Conservation (phyloP, 1,140 invertebrate genomes). For the Diploscapter pachys region DNA sequence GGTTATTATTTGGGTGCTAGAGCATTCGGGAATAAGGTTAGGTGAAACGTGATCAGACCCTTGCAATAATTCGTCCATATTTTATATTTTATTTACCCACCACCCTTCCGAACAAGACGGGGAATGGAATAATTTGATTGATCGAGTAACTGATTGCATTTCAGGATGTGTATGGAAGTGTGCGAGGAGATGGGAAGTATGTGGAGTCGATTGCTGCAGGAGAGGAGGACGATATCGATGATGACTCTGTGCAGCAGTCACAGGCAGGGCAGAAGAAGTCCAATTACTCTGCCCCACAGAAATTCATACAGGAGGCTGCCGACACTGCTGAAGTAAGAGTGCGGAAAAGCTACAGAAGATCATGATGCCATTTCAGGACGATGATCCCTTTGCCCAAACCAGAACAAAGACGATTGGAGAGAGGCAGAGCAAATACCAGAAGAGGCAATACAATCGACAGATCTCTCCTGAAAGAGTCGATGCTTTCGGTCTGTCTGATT, state of each 20-base stretch:
- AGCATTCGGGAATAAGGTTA: too few relatives aligned
- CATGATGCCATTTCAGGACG: slow-evolving; percentile 70
- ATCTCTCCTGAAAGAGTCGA: slow-evolving; percentile 92
- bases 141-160: neutral
- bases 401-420: slow-evolving; percentile 82
- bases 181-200: slow-evolving; percentile 30
- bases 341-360: slow-evolving; percentile 28
- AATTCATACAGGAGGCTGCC: slow-evolving; percentile 52
- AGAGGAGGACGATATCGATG: slow-evolving; percentile 41
- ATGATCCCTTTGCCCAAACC: slow-evolving; percentile 92
- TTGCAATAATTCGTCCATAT: neutral
- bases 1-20: too few relatives aligned
- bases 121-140: neutral
- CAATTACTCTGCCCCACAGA: slow-evolving; percentile 27
- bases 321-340: slow-evolving; percentile 29
- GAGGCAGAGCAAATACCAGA: slow-evolving; percentile 90
- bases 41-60: too few relatives aligned
- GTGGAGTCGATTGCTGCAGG: slow-evolving; percentile 36
- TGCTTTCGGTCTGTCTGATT: slow-evolving; percentile 79
- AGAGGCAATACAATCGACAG: slow-evolving; percentile 74
- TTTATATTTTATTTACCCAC: neutral
- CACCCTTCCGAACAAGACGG: too few relatives aligned
- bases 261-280: slow-evolving; percentile 12
- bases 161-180: slow-evolving; percentile 40
- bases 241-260: slow-evolving; percentile 16